Conservation (phyloP, 2,113 vertebrate genomes). For the Esox niger region DNA sequence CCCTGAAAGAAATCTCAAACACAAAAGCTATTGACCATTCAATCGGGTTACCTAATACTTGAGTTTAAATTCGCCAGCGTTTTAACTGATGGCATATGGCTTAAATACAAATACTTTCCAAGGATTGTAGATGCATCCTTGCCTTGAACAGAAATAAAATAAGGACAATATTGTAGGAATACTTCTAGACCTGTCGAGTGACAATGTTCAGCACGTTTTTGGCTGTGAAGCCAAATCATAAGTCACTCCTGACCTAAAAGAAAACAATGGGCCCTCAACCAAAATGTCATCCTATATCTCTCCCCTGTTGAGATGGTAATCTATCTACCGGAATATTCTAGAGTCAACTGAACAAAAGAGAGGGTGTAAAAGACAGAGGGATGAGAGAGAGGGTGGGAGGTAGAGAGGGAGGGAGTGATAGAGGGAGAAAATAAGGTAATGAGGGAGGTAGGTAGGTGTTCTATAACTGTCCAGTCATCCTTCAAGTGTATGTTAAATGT, state of each 20-base stretch:
- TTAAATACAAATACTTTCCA: too few relatives aligned
- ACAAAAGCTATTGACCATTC: conserved; percentile 59
- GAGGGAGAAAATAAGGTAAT: background rate
- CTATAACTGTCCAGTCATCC: conserved; percentile 25
- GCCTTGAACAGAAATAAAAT: background rate
- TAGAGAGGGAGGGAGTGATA: background rate
- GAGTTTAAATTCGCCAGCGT: background rate
- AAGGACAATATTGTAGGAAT: background rate
- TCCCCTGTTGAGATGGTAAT: background rate
- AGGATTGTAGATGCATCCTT: too few relatives aligned
- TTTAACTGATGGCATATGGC: background rate
- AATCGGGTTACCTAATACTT: conserved; percentile 41
- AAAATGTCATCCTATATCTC: background rate
- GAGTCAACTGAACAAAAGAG: background rate
- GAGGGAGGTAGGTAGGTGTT: background rate
- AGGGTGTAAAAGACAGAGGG: background rate
- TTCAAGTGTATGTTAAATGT: conserved; percentile 56
- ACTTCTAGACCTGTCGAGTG: background rate
- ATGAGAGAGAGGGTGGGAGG: background rate
- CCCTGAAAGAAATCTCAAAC: conserved; percentile 55
- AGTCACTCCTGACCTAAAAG: background rate
- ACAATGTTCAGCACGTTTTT: background rate
- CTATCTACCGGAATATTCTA: background rate
- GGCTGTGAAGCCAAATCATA: background rate
- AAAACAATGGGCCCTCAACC: background rate